Evolutionary conservation across 2,113 vertebrate genomes (phyloP).

Genomic region (Mellivora capensis): DNA sequence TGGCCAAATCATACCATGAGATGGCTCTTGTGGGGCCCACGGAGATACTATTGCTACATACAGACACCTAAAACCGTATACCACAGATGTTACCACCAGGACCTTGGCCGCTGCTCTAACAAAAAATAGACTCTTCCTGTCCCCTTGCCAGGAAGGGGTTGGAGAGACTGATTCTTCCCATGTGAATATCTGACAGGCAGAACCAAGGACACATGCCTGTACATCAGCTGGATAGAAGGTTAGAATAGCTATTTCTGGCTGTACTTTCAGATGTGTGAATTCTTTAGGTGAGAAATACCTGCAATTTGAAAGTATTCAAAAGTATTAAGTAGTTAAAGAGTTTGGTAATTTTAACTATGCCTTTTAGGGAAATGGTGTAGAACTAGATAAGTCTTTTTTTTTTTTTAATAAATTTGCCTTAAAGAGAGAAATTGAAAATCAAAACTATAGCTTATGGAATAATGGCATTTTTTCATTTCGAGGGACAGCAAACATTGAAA

Average conservation of each 20-base stretch:
- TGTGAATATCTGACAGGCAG: background rate
- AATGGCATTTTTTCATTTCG: constrained; percentile 37
- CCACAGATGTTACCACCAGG: background rate
- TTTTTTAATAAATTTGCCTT: background rate
- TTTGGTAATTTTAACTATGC: background rate
- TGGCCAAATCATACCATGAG: background rate
- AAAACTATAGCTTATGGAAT: background rate
- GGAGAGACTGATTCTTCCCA: background rate
- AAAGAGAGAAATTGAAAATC: background rate
- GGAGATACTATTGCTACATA: background rate
- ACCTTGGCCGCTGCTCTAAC: background rate
- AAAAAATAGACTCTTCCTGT: background rate
- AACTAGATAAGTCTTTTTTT: background rate
- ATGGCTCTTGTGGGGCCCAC: background rate
- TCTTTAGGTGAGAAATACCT: background rate
- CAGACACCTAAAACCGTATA: background rate
- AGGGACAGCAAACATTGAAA: background rate
- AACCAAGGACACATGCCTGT: rapidly evolving
- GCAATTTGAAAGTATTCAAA: background rate
- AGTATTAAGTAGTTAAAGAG: background rate
- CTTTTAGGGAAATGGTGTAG: background rate
- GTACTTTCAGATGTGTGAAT: background rate
- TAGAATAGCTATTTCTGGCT: background rate
- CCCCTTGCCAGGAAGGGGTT: background rate
- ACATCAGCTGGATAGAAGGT: background rate